These are phyloP conservation scores for Spinibarbus caldwelli DNA, from an alignment of 2,797 vertebrate species.

Conservation along the genomic window DNA sequence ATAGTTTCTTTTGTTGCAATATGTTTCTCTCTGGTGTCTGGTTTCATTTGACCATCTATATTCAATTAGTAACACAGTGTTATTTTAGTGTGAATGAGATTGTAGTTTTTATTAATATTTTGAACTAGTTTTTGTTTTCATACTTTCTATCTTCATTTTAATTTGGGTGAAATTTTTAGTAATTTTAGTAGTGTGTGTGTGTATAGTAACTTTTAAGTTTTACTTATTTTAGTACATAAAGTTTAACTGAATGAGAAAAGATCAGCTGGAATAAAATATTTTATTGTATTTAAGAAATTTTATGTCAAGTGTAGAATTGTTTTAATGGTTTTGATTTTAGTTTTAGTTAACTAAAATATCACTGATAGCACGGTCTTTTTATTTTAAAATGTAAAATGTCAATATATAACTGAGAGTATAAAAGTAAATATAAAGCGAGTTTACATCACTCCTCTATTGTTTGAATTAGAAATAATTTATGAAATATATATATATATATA, in stretches of 20 bases:
- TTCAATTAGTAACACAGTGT: neutral
- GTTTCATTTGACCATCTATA: constrained; percentile 5
- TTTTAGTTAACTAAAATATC: too few relatives aligned
- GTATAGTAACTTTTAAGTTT: neutral
- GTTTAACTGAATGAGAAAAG: too few relatives aligned
- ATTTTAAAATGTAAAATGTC: neutral
- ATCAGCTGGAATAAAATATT: too few relatives aligned
- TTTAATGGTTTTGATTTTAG: neutral
- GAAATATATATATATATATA: too few relatives aligned
- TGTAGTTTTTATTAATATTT: neutral
- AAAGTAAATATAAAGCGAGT: too few relatives aligned
- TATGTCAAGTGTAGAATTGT: neutral
- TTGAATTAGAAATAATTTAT: neutral
- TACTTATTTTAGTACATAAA: neutral
- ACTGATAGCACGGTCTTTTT: too few relatives aligned
- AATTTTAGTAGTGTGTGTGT: neutral
- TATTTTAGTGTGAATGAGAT: neutral
- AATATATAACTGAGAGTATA: neutral
- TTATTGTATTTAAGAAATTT: too few relatives aligned
- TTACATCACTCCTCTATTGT: neutral
- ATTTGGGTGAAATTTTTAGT: too few relatives aligned
- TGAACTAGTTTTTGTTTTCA: too few relatives aligned
- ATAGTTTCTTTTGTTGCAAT: constrained; percentile 93
- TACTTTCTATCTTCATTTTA: too few relatives aligned
- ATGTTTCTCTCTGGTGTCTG: constrained; percentile 63